Percentiles rank a stretch among this genome's conserved stretches.
Conservation (phyloP, 2,113 vertebrate genomes). For the Otus sunia region DNA sequence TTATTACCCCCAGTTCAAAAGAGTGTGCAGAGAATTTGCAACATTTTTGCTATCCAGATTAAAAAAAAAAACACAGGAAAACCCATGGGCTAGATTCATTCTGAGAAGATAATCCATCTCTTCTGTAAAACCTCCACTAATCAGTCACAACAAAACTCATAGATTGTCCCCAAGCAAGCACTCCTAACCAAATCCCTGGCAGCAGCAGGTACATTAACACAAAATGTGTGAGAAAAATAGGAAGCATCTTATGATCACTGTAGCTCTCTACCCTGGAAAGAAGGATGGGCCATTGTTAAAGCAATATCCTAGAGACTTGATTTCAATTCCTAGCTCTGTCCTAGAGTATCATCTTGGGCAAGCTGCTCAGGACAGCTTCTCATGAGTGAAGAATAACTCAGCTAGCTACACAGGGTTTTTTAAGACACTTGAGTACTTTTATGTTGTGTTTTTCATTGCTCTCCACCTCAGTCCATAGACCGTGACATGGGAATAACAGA, state of each 20-base stretch:
- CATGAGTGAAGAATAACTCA: background rate
- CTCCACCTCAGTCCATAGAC: background rate
- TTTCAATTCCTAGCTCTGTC: background rate
- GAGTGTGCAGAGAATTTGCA: background rate
- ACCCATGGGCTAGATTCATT: background rate
- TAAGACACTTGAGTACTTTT: background rate
- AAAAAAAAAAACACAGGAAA: background rate
- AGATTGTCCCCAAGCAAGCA: background rate
- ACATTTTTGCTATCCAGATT: background rate
- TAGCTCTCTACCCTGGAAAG: background rate
- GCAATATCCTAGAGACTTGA: background rate
- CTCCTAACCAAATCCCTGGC: conserved; percentile 10
- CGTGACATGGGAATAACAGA: background rate
- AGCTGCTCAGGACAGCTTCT: background rate
- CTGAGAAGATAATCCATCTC: conserved; percentile 40
- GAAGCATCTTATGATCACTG: background rate
- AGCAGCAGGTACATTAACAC: background rate
- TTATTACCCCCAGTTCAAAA: background rate
- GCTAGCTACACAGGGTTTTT: background rate
- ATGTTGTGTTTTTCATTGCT: background rate
- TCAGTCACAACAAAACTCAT: background rate
- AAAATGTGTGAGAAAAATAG: background rate
- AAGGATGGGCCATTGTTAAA: background rate
- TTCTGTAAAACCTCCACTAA: conserved; percentile 50
- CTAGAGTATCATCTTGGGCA: background rate